Evolutionary conservation across 1,140 invertebrate genomes (phyloP), one percentile per base, ranked within the genome.

Genomic region (Schlechtendalia chinensis): DNA sequence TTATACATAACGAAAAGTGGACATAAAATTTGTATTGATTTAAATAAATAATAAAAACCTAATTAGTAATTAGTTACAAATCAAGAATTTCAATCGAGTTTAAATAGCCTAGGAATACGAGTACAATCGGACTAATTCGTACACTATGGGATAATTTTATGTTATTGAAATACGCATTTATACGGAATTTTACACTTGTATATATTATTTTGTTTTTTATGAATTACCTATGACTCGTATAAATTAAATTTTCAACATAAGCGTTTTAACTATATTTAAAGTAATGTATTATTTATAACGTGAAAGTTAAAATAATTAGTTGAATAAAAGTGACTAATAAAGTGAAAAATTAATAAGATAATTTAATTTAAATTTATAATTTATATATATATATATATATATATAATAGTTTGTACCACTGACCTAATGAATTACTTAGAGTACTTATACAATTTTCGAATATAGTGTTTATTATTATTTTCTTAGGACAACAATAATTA

Each of bases 261-360:
- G 32, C 10, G 29, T 63, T 63, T 32, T 32, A 63, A 63, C 19
- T 32, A 1, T 17, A 39, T 17, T 32, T 10, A 10, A 45, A 63
- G 1, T 63, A 32, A 63, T 63, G 16, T 19, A 63, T 1, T 27
- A 17, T 32, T 32, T 19, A 29, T 8, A 6, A 32, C 17, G 11
- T 1, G 17, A 19, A 10, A 65, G 32, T 32, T 39, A 39, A n/a
- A 12, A 65, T 39, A 65, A 10, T 65, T 39, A 39, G 32, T 65
- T 32, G 16, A n/a, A 63, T 65, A 65, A 65, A 65, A 65, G 32
- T 65, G 32, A 65, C 10, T 45, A 45, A 65, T 39, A 6, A 32
- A 39, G 32, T 65, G 32, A 65, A 65, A 65, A 32, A 1, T 65
- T 32, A 2, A 65, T n/a, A n/a, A 65, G 8, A 65, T 65, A n/a